phyloP scores from a whole-genome alignment of 2,113 vertebrate genomes.

The Ramphastos sulfuratus region DNA sequence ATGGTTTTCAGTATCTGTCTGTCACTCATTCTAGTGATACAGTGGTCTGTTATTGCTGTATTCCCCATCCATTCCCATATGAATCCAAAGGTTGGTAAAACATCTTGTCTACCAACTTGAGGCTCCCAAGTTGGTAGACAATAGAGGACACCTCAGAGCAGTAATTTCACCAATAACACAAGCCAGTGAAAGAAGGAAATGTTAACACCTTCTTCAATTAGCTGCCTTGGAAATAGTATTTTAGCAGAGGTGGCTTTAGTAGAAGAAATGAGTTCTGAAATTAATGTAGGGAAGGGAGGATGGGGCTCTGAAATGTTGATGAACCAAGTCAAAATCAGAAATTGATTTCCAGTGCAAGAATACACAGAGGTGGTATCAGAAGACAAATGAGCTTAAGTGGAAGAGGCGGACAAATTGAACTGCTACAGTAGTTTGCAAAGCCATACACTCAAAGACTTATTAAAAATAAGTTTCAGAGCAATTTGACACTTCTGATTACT shows the following conservation, averaged over 20 bases:
- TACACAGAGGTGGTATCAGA: not conserved
- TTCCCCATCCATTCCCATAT: too few species aligned
- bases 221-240: not conserved
- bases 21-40: too few species aligned
- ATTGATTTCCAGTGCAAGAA: not conserved
- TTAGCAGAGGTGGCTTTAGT: not conserved
- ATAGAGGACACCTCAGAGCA: not conserved
- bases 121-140: not conserved
- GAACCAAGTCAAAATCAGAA: not conserved
- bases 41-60: too few species aligned
- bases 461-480: constrained; percentile 5
- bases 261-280: not conserved
- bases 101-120: too few species aligned
- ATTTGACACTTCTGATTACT: not conserved
- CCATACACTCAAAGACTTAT: not conserved
- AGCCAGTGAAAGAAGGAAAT: not conserved
- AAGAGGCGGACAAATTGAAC: not conserved
- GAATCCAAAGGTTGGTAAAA: too few species aligned
- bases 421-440: not conserved
- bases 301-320: not conserved
- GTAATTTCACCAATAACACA: not conserved
- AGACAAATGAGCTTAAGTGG: not conserved
- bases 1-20: too few species aligned
- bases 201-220: not conserved
- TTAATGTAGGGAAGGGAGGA: not conserved